A percentile compares a stretch with the other conserved stretches of the same genome.
Evolutionary conservation across 2,797 vertebrate species (phyloP).

Genomic region (Prunella strophiata): DNA sequence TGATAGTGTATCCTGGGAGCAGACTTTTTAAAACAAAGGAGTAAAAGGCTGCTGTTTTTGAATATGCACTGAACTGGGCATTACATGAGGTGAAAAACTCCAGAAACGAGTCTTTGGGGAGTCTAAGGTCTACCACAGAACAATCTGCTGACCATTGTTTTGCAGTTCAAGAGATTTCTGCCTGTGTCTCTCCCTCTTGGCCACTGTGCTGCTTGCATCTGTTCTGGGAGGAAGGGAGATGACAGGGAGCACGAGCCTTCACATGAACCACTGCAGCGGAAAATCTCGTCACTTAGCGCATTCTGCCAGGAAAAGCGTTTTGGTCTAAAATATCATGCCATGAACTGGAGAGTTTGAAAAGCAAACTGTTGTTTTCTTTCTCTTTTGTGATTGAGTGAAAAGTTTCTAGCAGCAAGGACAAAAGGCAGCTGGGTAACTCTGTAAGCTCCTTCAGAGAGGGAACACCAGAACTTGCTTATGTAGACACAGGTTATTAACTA

Average conservation of each 20-base stretch:
- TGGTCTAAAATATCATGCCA: neutral
- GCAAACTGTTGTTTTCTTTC: neutral
- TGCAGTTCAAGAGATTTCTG: neutral
- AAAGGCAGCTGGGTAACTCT: neutral
- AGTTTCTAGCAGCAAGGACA: neutral
- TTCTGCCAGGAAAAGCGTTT: neutral
- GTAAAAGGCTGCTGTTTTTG: neutral
- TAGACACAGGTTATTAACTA: neutral
- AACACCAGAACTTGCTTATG: neutral
- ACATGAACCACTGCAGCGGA: neutral
- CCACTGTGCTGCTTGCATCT: neutral
- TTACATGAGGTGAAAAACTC: neutral
- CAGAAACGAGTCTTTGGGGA: neutral
- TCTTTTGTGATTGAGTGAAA: neutral
- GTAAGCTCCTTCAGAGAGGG: neutral
- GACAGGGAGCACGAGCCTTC: neutral
- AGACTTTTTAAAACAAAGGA: neutral
- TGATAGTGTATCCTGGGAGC: neutral
- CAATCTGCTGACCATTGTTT: neutral
- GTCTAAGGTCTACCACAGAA: neutral
- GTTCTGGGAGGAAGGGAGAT: neutral
- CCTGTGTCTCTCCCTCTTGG: neutral
- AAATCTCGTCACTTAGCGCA: neutral
- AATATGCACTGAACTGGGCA: neutral
- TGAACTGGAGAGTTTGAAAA: neutral